Evolutionary conservation across 1,140 invertebrate genomes (phyloP).

Genomic region (Drosophila obscura): DNA sequence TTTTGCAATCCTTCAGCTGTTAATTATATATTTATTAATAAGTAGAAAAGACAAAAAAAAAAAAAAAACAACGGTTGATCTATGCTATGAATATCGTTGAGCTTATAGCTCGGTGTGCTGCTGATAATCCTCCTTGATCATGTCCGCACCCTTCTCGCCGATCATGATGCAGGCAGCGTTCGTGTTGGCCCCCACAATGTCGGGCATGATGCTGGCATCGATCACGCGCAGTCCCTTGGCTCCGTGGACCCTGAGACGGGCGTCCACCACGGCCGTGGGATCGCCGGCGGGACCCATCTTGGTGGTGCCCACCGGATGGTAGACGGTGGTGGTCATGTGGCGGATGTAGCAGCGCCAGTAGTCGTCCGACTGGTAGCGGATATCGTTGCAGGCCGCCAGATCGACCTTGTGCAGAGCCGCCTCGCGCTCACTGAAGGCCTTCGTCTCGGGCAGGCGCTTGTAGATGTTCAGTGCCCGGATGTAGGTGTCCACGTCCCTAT

Average conservation of each 20-base stretch:
- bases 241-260: constrained; percentile 88
- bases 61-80: not conserved
- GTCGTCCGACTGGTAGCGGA: constrained; percentile 84
- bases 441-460: constrained; percentile 85
- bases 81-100: constrained; percentile 27
- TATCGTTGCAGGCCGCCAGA: constrained; percentile 82
- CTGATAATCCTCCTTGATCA: constrained; percentile 86
- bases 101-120: constrained; percentile 61
- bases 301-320: constrained; percentile 90
- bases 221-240: constrained; percentile 89
- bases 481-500: constrained; percentile 89
- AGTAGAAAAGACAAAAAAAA: constrained; percentile 25
- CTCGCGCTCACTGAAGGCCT: constrained; percentile 84
- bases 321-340: constrained; percentile 87
- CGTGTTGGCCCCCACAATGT: constrained; percentile 89
- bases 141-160: constrained; percentile 90
- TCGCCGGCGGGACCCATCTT: constrained; percentile 90
- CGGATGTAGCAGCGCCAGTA: constrained; percentile 88
- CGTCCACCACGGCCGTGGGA: constrained; percentile 87
- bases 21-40: constrained; percentile 5
- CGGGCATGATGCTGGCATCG: constrained; percentile 92
- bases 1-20: not conserved
- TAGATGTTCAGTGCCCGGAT: constrained; percentile 88
- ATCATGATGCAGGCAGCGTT: constrained; percentile 92
- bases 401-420: constrained; percentile 83